These are phyloP conservation scores for Drosophila rhopaloa DNA, from an alignment of 1,140 invertebrate genomes.

Conservation along the genomic window DNA sequence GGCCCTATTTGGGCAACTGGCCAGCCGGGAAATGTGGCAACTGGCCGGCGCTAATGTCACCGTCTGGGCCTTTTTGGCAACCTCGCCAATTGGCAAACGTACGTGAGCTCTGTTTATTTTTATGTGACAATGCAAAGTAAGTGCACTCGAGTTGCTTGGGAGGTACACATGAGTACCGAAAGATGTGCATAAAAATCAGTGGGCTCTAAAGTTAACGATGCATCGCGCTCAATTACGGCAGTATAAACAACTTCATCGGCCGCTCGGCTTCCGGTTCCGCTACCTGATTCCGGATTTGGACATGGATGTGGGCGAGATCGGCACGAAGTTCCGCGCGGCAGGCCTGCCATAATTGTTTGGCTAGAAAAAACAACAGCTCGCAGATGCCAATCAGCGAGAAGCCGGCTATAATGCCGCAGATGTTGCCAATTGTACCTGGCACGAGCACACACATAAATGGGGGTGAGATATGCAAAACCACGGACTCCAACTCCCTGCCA, in stretches of 20 bases:
- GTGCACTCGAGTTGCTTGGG: slow-evolving; percentile 67
- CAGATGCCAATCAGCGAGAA: slow-evolving; percentile 83
- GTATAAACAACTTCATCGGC: slow-evolving; percentile 55
- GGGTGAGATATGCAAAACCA: slow-evolving; percentile 36
- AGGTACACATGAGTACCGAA: slow-evolving; percentile 2
- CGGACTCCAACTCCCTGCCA: not conserved
- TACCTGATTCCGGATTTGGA: slow-evolving; percentile 32
- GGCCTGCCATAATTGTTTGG: slow-evolving; percentile 78
- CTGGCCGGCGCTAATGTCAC: slow-evolving; percentile 64
- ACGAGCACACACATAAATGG: slow-evolving; percentile 18
- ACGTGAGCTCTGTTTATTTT: slow-evolving; percentile 70
- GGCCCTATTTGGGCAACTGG: slow-evolving; percentile 49
- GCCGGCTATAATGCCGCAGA: slow-evolving; percentile 81
- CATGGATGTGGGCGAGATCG: slow-evolving; percentile 39
- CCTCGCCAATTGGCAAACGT: slow-evolving; percentile 24
- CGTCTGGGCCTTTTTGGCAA: slow-evolving; percentile 67
- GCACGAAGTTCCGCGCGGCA: slow-evolving; percentile 60
- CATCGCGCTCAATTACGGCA: slow-evolving; percentile 62
- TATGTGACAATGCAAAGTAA: slow-evolving; percentile 81
- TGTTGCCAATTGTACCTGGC: slow-evolving; percentile 81
- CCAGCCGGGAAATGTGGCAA: slow-evolving; percentile 51
- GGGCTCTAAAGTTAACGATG: slow-evolving; percentile 79
- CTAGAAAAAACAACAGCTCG: slow-evolving; percentile 79
- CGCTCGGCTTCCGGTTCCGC: slow-evolving; percentile 37
- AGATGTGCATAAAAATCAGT: slow-evolving; percentile 77